Evolutionary conservation across 1,140 invertebrate species (phyloP).

Genomic region (Microvelia longipes): DNA sequence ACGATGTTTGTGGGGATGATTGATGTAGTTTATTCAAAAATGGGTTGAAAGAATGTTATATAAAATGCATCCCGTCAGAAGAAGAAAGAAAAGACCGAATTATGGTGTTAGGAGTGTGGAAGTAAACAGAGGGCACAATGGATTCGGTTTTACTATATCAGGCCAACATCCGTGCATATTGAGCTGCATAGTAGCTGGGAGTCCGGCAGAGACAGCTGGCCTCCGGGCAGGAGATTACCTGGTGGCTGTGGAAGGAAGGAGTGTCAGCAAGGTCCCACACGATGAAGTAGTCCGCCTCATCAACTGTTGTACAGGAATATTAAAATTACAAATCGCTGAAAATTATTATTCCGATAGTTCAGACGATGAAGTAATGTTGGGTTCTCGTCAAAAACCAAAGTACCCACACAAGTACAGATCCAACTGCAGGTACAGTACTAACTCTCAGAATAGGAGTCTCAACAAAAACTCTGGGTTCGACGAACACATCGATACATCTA

Average conservation of each 20-base stretch:
- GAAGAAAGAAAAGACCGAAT: conserved; percentile 62
- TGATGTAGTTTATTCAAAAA: background rate
- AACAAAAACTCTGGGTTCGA: conserved; percentile 39
- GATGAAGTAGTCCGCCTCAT: conserved; percentile 85
- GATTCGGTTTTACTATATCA: conserved; percentile 86
- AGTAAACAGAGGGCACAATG: conserved; percentile 62
- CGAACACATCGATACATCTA: conserved; percentile 14
- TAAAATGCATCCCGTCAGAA: conserved; percentile 49
- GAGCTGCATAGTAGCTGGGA: conserved; percentile 69
- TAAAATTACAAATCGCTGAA: conserved; percentile 71
- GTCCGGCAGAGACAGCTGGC: conserved; percentile 69
- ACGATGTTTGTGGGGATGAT: background rate
- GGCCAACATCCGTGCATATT: conserved; percentile 80
- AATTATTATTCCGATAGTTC: conserved; percentile 77
- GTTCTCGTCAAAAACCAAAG: conserved; percentile 41
- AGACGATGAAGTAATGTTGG: conserved; percentile 47
- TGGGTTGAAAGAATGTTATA: background rate
- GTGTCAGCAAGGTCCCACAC: conserved; percentile 74
- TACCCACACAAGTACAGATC: conserved; percentile 38
- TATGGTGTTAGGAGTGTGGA: conserved; percentile 73
- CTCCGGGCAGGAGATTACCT: conserved; percentile 79
- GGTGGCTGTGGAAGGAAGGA: conserved; percentile 76
- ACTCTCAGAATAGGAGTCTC: conserved; percentile 33
- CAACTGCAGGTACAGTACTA: conserved; percentile 23
- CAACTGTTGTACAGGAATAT: conserved; percentile 59